A percentile compares a stretch with the other conserved stretches of the same genome.
Evolutionary conservation across 2,797 vertebrate genomes (phyloP).

Genomic region (Lepilemur ruficaudatus): DNA sequence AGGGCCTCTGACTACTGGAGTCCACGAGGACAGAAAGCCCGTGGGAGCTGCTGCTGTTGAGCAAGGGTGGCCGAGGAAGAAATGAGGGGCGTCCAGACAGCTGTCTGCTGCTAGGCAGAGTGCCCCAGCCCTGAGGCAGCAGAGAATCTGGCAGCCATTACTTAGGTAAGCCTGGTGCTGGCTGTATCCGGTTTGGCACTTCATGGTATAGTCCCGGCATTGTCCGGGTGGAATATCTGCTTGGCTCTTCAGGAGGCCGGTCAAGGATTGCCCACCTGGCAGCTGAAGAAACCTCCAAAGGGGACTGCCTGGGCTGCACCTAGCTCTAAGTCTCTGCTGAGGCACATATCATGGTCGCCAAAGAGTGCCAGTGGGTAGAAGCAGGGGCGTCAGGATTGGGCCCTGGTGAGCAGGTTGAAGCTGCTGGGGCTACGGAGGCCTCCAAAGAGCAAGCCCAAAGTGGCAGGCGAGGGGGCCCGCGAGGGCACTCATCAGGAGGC

Average conservation of each 20-base stretch:
- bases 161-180: constrained; percentile 85
- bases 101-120: constrained; percentile 83
- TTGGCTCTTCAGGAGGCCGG: constrained; percentile 1
- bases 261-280: constrained; percentile 82
- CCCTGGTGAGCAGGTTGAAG: background rate
- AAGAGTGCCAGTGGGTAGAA: constrained; percentile 53
- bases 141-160: constrained; percentile 86
- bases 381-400: background rate
- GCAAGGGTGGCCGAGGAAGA: constrained; percentile 74
- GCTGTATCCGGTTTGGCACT: constrained; percentile 85
- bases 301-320: constrained; percentile 78
- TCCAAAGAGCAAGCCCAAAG: constrained; percentile 85
- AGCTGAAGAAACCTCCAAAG: constrained; percentile 87
- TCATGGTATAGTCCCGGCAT: background rate
- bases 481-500: constrained; percentile 83
- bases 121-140: constrained; percentile 84
- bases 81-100: constrained; percentile 83
- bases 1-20: constrained; percentile 59
- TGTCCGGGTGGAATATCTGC: background rate
- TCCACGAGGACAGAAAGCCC: constrained; percentile 31
- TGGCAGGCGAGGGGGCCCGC: background rate
- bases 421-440: constrained; percentile 80
- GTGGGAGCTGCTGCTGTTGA: constrained; percentile 70
- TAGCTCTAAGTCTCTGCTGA: constrained; percentile 84
- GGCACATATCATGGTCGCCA: constrained; percentile 77